phyloP scores from a whole-genome alignment of 2,888 invertebrate genomes.

The Platycheirus albimanus region DNA sequence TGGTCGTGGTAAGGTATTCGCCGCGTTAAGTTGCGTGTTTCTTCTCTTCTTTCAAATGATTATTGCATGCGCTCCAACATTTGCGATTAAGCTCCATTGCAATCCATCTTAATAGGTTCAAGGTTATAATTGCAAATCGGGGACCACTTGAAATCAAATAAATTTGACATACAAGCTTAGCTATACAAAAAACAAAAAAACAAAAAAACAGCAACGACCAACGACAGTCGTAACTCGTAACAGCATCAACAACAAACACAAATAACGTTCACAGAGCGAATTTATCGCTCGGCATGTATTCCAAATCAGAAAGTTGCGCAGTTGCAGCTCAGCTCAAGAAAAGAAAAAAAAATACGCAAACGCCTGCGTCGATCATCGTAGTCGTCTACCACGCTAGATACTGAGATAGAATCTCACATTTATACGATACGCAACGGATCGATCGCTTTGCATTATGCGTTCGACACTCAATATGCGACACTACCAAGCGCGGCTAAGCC shows the following conservation, averaged over 20 bases:
- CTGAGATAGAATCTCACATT: conserved; percentile 55
- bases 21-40: conserved; percentile 2
- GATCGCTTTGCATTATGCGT: conserved; percentile 65
- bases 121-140: conserved; percentile 61
- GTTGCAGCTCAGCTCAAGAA: conserved; percentile 16
- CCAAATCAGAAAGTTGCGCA: conserved; percentile 70
- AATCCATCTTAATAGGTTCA: conserved; percentile 70
- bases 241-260: conserved; percentile 69
- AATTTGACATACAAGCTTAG: conserved; percentile 67
- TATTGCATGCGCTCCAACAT: background rate
- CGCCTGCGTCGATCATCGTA: conserved; percentile 17
- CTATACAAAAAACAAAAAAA: conserved; percentile 15
- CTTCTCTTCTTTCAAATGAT: conserved; percentile 23
- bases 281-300: conserved; percentile 70
- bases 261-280: conserved; percentile 61
- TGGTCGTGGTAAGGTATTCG: conserved; percentile 36
- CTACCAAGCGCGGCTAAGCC: conserved; percentile 27
- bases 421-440: conserved; percentile 48
- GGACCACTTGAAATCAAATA: conserved; percentile 70
- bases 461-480: conserved; percentile 52
- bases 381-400: conserved; percentile 28
- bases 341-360: no score
- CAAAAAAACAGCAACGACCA: conserved; percentile 38
- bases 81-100: conserved; percentile 24
- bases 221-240: conserved; percentile 59